Evolutionary conservation across 2,113 vertebrate species (phyloP).

Genomic region (Pleuronectes platessa): DNA sequence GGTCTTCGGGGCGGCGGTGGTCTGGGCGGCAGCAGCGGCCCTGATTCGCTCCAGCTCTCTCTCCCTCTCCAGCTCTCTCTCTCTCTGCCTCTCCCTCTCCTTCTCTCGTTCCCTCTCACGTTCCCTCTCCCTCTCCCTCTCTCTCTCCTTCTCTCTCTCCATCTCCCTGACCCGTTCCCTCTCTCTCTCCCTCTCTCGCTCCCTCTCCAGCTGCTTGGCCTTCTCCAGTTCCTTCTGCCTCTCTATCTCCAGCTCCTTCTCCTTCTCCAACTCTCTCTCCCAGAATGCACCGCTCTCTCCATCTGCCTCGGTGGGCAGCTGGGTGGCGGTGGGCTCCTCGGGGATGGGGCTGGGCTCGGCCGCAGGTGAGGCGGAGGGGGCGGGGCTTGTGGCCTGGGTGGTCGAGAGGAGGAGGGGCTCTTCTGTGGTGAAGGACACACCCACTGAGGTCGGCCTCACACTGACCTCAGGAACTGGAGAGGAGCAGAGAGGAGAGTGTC

Average conservation of each 20-base stretch:
- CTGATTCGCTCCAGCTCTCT: slow-evolving; percentile 71
- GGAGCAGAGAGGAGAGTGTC: slow-evolving; percentile 3
- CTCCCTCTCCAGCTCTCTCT: slow-evolving; percentile 54
- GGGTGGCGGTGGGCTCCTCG: slow-evolving; percentile 53
- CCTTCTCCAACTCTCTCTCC: slow-evolving; percentile 47
- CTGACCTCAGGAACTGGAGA: slow-evolving; percentile 73
- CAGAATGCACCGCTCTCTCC: slow-evolving; percentile 72
- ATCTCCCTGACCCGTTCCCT: slow-evolving; percentile 22
- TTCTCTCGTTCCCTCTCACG: slow-evolving; percentile 50
- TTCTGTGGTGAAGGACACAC: slow-evolving; percentile 76
- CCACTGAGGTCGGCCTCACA: slow-evolving; percentile 67
- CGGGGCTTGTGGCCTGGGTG: slow-evolving; percentile 82
- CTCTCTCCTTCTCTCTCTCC: slow-evolving; percentile 52
- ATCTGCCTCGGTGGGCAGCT: slow-evolving; percentile 63
- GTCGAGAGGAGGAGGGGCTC: slow-evolving; percentile 81
- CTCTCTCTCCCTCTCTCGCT: slow-evolving; percentile 60
- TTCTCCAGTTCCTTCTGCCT: slow-evolving; percentile 50
- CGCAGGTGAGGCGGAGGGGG: slow-evolving; percentile 81
- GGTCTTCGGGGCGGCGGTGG: slow-evolving; percentile 68
- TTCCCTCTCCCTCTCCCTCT: slow-evolving; percentile 61
- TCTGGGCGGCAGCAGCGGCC: slow-evolving; percentile 55
- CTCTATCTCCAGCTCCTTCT: slow-evolving; percentile 47
- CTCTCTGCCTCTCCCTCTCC: slow-evolving; percentile 52
- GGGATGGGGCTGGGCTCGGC: slow-evolving; percentile 81
- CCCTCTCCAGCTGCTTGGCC: slow-evolving; percentile 50